Evolutionary conservation across 2,797 vertebrate genomes (phyloP).

Genomic region (Chelon labrosus): DNA sequence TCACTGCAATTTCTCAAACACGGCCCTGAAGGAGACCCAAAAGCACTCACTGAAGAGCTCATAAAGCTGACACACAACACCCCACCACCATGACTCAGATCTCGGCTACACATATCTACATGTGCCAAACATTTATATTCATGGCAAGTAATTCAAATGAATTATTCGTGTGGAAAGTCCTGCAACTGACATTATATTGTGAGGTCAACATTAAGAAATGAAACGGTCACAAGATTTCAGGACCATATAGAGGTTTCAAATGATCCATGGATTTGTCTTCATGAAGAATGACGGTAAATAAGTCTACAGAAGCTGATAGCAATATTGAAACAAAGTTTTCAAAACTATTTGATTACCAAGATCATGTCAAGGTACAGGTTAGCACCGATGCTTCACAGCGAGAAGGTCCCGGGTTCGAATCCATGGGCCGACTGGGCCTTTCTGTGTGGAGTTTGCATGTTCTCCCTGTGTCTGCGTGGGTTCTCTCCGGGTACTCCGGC

Average conservation of each 20-base stretch:
- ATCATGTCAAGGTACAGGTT: no score
- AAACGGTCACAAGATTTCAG: background rate
- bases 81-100: conserved; percentile 25
- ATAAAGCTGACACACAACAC: conserved; percentile 53
- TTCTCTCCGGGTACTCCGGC: no score
- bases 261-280: background rate
- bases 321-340: no score
- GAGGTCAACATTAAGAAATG: background rate
- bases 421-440: no score
- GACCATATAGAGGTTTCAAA: background rate
- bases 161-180: background rate
- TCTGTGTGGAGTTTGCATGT: no score
- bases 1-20: conserved; percentile 68
- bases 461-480: no score
- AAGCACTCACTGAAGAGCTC: conserved; percentile 57
- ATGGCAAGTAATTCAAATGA: background rate
- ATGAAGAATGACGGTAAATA: background rate
- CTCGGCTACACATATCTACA: background rate
- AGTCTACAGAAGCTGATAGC: no score
- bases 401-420: no score
- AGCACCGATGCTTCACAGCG: no score
- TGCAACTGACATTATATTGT: background rate
- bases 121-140: background rate
- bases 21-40: conserved; percentile 15
- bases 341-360: no score